These are phyloP conservation scores for Macropodus opercularis DNA, from an alignment of 2,797 vertebrate species.

Conservation along the genomic window DNA sequence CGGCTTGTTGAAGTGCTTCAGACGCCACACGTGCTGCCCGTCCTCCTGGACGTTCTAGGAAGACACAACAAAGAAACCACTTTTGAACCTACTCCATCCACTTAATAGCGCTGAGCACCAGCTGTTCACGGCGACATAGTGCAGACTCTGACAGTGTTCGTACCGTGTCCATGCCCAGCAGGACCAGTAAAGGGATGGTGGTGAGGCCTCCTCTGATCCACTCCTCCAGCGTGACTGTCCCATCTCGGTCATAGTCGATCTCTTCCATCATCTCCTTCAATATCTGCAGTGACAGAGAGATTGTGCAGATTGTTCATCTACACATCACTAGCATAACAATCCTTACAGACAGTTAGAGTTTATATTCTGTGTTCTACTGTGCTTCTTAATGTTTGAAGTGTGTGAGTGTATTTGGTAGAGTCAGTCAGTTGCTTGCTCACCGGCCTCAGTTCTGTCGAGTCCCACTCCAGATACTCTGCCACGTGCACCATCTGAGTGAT, in stretches of 20 bases:
- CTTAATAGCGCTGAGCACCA: too few species aligned
- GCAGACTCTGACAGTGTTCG: conserved; percentile 31
- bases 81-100: too few species aligned
- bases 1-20: conserved; percentile 98
- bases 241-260: conserved; percentile 90
- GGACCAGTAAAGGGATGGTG: conserved; percentile 92
- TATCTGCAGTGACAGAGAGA: conserved; percentile 78
- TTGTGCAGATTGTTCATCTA: background rate
- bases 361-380: too few species aligned
- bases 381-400: too few species aligned
- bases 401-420: too few species aligned
- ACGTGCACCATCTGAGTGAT: conserved; percentile 96
- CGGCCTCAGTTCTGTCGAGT: conserved; percentile 90
- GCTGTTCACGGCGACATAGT: too few species aligned
- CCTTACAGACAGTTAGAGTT: too few species aligned
- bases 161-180: conserved; percentile 94
- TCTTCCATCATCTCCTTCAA: conserved; percentile 95
- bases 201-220: conserved; percentile 96
- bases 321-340: too few species aligned
- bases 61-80: background rate
- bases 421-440: conserved; percentile 85
- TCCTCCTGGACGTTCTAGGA: conserved; percentile 89
- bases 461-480: conserved; percentile 95
- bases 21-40: conserved; percentile 91
- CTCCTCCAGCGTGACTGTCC: conserved; percentile 92